A percentile compares a stretch with the other conserved stretches of the same genome.
phyloP scores from a whole-genome alignment of 2,113 vertebrate genomes.

The Tachycineta bicolor region DNA sequence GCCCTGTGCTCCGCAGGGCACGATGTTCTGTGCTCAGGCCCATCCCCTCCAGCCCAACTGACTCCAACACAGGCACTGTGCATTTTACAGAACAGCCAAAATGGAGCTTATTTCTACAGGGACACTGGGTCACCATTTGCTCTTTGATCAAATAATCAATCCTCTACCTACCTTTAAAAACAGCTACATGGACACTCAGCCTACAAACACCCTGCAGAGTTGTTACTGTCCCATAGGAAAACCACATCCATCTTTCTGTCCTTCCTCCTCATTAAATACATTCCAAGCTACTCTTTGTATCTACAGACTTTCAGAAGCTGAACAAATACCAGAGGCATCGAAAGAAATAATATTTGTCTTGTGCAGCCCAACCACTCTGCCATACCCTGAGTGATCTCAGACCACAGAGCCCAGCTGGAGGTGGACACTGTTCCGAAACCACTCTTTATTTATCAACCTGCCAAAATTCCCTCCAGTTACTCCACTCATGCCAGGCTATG shows the following conservation, averaged over 20 bases:
- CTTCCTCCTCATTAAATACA: background rate
- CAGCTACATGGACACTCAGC: fast-evolving
- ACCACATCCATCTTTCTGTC: background rate
- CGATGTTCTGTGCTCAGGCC: fast-evolving
- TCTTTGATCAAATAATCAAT: background rate
- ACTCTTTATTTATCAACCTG: background rate
- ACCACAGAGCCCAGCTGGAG: background rate
- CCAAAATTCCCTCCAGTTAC: background rate
- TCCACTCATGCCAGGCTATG: background rate
- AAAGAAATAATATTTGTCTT: background rate
- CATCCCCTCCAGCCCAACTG: background rate
- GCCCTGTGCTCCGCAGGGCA: background rate
- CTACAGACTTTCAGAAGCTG: background rate
- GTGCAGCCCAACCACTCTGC: background rate
- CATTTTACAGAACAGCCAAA: background rate
- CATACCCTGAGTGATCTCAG: background rate
- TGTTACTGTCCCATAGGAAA: background rate
- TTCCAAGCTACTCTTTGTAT: background rate
- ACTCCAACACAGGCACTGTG: background rate
- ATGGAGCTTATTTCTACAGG: background rate
- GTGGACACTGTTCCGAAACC: background rate
- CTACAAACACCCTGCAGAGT: background rate
- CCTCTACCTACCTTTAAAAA: background rate
- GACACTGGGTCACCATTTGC: background rate
- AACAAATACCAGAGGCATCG: background rate